phyloP scores from a whole-genome alignment of 2,113 vertebrate species.

The Spilogale gracilis region DNA sequence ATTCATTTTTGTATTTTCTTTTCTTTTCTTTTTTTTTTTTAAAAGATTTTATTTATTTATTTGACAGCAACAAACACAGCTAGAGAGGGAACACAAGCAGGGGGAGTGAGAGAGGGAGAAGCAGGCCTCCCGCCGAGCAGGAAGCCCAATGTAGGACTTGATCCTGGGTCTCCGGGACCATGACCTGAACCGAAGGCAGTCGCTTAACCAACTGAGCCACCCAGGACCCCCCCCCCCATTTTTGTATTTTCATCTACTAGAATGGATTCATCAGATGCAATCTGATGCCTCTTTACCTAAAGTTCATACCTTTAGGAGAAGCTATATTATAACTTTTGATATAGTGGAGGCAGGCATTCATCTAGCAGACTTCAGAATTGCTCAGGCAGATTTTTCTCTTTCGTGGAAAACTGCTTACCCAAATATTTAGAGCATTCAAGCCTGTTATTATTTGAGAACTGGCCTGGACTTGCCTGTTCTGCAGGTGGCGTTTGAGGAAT shows the following conservation, averaged over 20 bases:
- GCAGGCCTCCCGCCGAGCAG: no score
- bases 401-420: neutral
- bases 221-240: neutral
- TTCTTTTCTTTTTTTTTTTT: no score
- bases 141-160: no score
- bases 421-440: neutral
- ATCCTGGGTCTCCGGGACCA: no score
- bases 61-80: no score
- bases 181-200: no score
- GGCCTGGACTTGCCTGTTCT: no score
- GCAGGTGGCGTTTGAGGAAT: neutral
- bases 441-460: neutral
- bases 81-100: no score
- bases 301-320: neutral
- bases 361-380: neutral
- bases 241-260: neutral
- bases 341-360: neutral
- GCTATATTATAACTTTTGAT: neutral
- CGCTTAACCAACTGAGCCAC: no score
- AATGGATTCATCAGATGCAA: neutral
- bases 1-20: neutral
- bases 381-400: neutral
- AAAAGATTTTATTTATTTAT: no score
- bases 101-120: no score
- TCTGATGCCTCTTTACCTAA: neutral